Evolutionary conservation across 2,113 vertebrate genomes (phyloP).

Genomic region (Empidonax traillii): DNA sequence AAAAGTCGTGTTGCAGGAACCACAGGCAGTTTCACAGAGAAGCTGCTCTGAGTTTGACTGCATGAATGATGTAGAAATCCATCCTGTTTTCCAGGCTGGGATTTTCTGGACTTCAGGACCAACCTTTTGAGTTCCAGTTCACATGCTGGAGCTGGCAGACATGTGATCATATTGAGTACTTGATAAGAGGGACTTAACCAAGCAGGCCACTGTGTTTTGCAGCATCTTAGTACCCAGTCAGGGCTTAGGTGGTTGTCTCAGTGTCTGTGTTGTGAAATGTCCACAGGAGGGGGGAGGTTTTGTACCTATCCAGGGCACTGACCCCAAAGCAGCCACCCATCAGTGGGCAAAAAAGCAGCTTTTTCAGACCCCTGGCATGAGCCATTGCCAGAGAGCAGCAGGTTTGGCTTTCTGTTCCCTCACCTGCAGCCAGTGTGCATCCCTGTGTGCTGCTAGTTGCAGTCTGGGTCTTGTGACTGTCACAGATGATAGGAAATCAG

Average conservation of each 20-base stretch:
- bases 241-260: not conserved
- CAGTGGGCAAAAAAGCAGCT: not conserved
- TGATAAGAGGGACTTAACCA: not conserved
- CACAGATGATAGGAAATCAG: not conserved
- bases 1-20: not conserved
- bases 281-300: not conserved
- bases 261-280: not conserved
- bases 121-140: not conserved
- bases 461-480: not conserved
- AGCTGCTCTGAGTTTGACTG: not conserved
- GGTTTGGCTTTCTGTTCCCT: not conserved
- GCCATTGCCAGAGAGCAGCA: rapidly evolving
- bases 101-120: not conserved
- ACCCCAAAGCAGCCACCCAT: not conserved
- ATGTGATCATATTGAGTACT: not conserved
- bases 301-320: not conserved
- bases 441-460: not conserved
- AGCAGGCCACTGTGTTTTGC: not conserved
- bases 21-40: not conserved
- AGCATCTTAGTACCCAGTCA: rapidly evolving
- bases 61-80: not conserved
- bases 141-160: not conserved
- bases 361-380: not conserved
- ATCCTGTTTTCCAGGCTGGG: not conserved
- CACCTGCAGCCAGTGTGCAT: not conserved